These are phyloP conservation scores for Drosophila niveifrons DNA, from an alignment of 2,888 invertebrate genomes.

Conservation along the genomic window DNA sequence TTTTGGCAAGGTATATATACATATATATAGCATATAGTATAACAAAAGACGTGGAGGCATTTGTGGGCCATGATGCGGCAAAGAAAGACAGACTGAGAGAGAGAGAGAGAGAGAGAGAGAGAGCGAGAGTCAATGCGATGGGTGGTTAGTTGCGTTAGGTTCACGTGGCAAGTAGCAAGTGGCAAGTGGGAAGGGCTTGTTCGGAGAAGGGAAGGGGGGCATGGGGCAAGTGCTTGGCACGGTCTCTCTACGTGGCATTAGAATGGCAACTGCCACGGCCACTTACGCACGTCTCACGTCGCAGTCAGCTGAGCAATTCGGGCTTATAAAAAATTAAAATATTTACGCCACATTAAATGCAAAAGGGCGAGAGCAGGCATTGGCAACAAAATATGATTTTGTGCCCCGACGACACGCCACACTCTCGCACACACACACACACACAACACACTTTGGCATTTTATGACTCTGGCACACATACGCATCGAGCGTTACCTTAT, in stretches of 20 bases:
- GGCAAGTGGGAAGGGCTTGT: constrained; percentile 8
- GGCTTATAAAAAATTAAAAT: constrained; percentile 81
- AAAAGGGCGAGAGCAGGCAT: constrained; percentile 59
- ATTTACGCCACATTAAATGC: constrained; percentile 82
- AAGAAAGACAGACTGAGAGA: no score
- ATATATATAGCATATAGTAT: no score
- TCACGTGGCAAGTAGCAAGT: background rate
- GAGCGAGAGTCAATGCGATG: background rate
- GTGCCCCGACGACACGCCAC: constrained; percentile 42
- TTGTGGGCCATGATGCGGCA: constrained; percentile 40
- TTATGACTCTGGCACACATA: background rate
- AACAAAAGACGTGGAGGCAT: constrained; percentile 53
- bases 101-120: no score
- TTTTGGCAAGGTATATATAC: constrained; percentile 38
- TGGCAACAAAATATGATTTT: constrained; percentile 77
- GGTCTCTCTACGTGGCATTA: constrained; percentile 72
- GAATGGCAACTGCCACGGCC: constrained; percentile 81
- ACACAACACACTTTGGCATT: constrained; percentile 20
- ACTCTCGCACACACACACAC: constrained; percentile 18
- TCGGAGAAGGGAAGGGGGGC: no score
- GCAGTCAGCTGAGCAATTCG: constrained; percentile 77
- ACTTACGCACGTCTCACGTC: constrained; percentile 74
- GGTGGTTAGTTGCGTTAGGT: constrained; percentile 2
- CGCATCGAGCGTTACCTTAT: constrained; percentile 48
- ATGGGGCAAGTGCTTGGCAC: constrained; percentile 48